phyloP scores from a whole-genome alignment of 2,888 invertebrate genomes.

The Papilio gigon region DNA sequence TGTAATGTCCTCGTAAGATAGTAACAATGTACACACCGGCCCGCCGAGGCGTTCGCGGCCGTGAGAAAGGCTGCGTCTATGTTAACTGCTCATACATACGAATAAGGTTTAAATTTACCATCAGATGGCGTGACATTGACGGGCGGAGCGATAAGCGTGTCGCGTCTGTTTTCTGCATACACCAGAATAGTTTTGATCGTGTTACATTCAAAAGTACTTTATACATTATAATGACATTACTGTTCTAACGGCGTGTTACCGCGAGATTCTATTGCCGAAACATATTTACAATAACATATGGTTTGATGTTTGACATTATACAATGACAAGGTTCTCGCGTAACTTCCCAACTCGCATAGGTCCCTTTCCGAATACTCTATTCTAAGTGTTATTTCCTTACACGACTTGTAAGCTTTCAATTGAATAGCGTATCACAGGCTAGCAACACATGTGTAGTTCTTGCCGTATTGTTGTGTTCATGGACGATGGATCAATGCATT shows the following conservation, averaged over 20 bases:
- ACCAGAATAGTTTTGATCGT: neutral
- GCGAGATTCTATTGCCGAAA: too few species aligned
- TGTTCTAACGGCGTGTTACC: neutral
- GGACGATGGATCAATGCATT: too few species aligned
- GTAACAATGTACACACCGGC: slow-evolving; percentile 39
- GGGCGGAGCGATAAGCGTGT: slow-evolving; percentile 39
- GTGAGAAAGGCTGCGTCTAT: slow-evolving; percentile 51
- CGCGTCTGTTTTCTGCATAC: slow-evolving; percentile 13
- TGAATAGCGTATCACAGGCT: too few species aligned
- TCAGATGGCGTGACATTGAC: slow-evolving; percentile 21
- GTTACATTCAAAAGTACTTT: neutral
- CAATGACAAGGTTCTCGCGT: too few species aligned
- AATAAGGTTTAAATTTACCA: slow-evolving; percentile 45
- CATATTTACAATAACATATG: too few species aligned
- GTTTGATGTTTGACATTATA: too few species aligned
- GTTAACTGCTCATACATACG: slow-evolving; percentile 50
- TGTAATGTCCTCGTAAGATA: slow-evolving; percentile 30
- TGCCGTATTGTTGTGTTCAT: too few species aligned
- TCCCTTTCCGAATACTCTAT: too few species aligned
- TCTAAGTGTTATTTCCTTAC: too few species aligned
- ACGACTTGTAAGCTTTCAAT: too few species aligned
- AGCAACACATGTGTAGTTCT: too few species aligned
- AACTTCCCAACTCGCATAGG: too few species aligned
- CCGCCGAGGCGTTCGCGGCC: slow-evolving; percentile 45
- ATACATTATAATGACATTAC: neutral